Evolutionary conservation across 2,797 vertebrate genomes (phyloP), one percentile per base, ranked within the genome.

Genomic region (Pseudochaenichthys georgianus): DNA sequence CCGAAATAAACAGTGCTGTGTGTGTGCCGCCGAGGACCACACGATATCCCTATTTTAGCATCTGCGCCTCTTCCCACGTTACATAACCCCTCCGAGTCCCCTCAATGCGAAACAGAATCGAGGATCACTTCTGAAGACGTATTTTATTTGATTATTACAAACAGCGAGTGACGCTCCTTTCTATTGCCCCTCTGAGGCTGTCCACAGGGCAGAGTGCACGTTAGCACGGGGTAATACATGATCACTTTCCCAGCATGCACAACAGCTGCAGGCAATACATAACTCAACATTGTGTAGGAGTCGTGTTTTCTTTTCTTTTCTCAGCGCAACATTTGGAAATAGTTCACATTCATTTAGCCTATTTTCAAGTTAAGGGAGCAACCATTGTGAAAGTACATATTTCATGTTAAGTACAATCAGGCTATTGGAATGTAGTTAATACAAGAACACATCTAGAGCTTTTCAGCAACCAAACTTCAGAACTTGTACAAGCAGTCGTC

Each of bases 241-340:
- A 71, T 5, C 46, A 51, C 48, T 10, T 15, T 2, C 11, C 74
- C 2, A 0, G 57, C 45, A 62, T 46, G 43, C 15, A 42, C 65
- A 74, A 59, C 89, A 91, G 85, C 84, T 90, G 88, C 34, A 9
- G 64, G 21, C 68, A 80, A 79, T 90, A 83, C 89, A 88, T 78
- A 50, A 74, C 59, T 21, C 1, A 38, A 58, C 58, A 73, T 28
- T 38, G 8, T 38, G 34, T 38, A 46, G 15, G 23, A 42, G 31
- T 16, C 6, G 72, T 64, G 42, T 75, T 77, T 58, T 63, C 31
- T 38, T 23, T 19, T 46, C 76, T 28, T 73, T 67, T 77, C 34
- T 38, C 34, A 38, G 47, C 58, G 5, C 12, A 74, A 77, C 75
- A 65, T 19, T 43, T 19, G 71, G 69, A 75, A 69, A 73, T 54